Evolutionary conservation across 2,797 vertebrate species (phyloP).

Genomic region (Leptoclinus maculatus): DNA sequence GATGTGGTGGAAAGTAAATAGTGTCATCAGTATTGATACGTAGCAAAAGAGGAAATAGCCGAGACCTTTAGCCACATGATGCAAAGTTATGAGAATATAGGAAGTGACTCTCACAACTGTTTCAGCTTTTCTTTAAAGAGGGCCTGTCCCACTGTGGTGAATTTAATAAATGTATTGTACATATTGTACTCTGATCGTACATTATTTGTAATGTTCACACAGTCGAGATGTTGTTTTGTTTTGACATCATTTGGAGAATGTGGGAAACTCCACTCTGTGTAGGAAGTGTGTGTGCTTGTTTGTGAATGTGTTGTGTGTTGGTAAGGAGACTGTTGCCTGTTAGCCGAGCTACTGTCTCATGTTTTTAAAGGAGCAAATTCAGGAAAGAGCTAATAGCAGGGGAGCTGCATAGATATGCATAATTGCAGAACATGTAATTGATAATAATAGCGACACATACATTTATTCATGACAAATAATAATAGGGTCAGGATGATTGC

Average conservation of each 20-base stretch:
- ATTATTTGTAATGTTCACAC: conserved; percentile 17
- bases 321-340: conserved; percentile 5
- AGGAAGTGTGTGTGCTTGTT: neutral
- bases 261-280: conserved; percentile 57
- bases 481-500: conserved; percentile 62
- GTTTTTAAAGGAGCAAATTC: conserved; percentile 44
- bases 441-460: conserved; percentile 63
- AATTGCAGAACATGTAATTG: conserved; percentile 58
- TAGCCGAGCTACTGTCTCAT: conserved; percentile 5
- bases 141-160: conserved; percentile 43
- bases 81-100: conserved; percentile 56
- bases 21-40: conserved; percentile 31
- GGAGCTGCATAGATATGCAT: conserved; percentile 57
- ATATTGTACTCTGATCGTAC: neutral
- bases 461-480: conserved; percentile 75
- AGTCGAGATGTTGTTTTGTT: conserved; percentile 17
- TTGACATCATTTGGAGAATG: conserved; percentile 29
- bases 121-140: conserved; percentile 25
- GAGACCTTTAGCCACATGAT: conserved; percentile 56
- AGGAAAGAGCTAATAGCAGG: conserved; percentile 14
- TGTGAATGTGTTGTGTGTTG: neutral
- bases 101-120: conserved; percentile 63
- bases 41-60: conserved; percentile 73
- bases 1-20: conserved; percentile 53
- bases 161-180: neutral